Evolutionary conservation across 2,797 vertebrate genomes (phyloP).

Genomic region (Phalanger gymnotis): DNA sequence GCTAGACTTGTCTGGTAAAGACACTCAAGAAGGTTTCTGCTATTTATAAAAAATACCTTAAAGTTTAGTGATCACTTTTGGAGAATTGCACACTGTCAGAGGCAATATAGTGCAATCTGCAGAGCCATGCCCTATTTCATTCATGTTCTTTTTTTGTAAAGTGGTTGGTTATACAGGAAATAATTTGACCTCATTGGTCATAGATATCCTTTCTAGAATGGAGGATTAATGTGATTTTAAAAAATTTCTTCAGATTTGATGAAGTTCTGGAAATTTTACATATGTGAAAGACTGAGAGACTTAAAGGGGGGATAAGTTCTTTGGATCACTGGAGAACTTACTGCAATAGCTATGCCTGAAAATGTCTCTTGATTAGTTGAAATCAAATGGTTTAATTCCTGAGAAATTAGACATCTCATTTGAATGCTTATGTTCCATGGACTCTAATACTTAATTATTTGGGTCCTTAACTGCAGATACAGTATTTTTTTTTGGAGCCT

Average conservation of each 20-base stretch:
- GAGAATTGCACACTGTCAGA: neutral
- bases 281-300: neutral
- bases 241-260: neutral
- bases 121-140: neutral
- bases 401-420: neutral
- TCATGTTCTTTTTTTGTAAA: neutral
- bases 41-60: neutral
- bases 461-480: neutral
- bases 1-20: neutral
- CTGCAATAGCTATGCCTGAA: neutral
- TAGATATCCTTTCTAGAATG: neutral
- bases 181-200: neutral
- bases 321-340: neutral
- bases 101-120: neutral
- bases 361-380: neutral
- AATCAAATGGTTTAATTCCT: neutral
- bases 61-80: neutral
- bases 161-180: neutral
- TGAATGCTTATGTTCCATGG: neutral
- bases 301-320: neutral
- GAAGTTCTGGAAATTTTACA: neutral
- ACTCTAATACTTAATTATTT: neutral
- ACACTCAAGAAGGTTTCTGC: neutral
- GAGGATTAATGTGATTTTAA: neutral
- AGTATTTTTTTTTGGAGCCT: no score